Evolutionary conservation across 2,113 vertebrate genomes (phyloP).

Genomic region (Paraplagusia blochii): DNA sequence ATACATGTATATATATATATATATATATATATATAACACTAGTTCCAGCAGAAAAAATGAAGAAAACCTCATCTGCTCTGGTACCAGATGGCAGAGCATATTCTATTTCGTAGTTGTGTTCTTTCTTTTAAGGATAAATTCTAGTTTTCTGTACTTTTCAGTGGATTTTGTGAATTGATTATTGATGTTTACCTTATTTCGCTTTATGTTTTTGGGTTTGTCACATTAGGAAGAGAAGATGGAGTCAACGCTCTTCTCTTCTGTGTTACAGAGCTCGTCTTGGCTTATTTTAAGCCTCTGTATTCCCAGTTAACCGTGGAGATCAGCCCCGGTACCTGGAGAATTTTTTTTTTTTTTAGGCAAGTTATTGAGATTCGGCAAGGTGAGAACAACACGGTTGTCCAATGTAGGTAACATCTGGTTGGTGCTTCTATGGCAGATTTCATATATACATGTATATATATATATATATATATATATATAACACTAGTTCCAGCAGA

Average conservation of each 20-base stretch:
- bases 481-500: not conserved
- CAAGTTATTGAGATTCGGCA: constrained; percentile 51
- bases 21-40: constrained; percentile 7
- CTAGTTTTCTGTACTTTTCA: not conserved
- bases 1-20: not conserved
- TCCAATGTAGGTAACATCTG: constrained; percentile 51
- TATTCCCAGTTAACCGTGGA: constrained; percentile 64
- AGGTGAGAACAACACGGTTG: constrained; percentile 46
- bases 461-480: too few relatives aligned
- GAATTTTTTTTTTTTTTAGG: constrained; percentile 16
- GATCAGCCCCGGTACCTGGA: constrained; percentile 58
- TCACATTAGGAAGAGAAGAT: constrained; percentile 14
- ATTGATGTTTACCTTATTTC: constrained; percentile 17
- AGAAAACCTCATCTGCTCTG: constrained; percentile 27
- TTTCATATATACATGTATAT: too few relatives aligned
- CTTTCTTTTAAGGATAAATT: constrained; percentile 25
- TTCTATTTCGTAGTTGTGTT: constrained; percentile 19
- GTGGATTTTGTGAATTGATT: too few relatives aligned
- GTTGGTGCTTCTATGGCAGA: constrained; percentile 14
- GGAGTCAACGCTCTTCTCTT: constrained; percentile 47
- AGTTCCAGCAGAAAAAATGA: constrained; percentile 1
- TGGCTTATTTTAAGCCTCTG: constrained; percentile 52
- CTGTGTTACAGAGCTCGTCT: constrained; percentile 46
- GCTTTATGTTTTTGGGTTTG: constrained; percentile 6
- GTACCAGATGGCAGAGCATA: constrained; percentile 37